A percentile compares a stretch with the other conserved stretches of the same genome.
These are phyloP conservation scores for Stenodema calcarata DNA, from an alignment of 2,888 invertebrate genomes.

Conservation along the genomic window DNA sequence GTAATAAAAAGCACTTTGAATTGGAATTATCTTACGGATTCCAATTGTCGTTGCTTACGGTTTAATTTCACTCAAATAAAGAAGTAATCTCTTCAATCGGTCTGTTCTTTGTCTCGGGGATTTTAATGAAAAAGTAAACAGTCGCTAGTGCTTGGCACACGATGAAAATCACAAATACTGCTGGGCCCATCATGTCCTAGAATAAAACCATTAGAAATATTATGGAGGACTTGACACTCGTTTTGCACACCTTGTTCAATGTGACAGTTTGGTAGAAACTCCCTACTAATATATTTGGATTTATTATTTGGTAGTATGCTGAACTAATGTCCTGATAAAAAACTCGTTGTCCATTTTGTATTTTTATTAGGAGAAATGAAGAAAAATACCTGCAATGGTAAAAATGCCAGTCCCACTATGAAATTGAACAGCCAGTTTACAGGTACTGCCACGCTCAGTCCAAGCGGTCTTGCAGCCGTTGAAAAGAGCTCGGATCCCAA, in stretches of 20 bases:
- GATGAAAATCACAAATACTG: conserved; percentile 51
- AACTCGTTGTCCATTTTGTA: not conserved
- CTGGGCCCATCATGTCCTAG: conserved; percentile 48
- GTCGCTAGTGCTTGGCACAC: conserved; percentile 58
- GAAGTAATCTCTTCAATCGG: conserved; percentile 83
- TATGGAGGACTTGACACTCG: too few species aligned
- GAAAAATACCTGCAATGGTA: conserved; percentile 69
- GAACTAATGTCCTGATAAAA: not conserved
- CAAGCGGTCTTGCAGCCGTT: conserved; percentile 82
- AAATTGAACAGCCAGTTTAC: conserved; percentile 89
- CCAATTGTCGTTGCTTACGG: too few species aligned
- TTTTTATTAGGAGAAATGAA: not conserved
- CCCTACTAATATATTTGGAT: not conserved
- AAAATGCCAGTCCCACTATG: conserved; percentile 78
- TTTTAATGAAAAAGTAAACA: conserved; percentile 78
- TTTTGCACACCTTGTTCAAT: too few species aligned
- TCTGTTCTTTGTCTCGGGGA: conserved; percentile 89
- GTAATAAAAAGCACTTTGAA: too few species aligned
- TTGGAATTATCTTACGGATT: not conserved
- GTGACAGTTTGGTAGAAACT: too few species aligned
- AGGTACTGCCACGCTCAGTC: conserved; percentile 85
- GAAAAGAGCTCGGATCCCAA: conserved; percentile 86
- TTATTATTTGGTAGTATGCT: too few species aligned
- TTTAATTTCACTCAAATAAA: conserved; percentile 65
- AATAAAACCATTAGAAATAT: not conserved